These are phyloP conservation scores for Dendroctonus valens DNA, from an alignment of 1,140 invertebrate genomes.

Conservation along the genomic window DNA sequence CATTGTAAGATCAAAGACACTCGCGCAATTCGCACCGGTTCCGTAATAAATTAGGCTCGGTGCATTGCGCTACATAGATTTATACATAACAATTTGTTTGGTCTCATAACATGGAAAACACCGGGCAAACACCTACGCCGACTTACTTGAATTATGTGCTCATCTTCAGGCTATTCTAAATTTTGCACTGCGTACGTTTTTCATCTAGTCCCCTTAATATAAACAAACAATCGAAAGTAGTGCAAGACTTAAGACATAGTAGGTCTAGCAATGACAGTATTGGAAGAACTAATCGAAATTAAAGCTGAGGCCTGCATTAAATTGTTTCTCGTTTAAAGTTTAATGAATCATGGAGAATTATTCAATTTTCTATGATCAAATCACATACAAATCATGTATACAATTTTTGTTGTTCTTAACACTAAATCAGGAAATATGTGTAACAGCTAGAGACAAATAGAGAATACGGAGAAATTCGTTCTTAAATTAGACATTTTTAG, in stretches of 20 bases:
- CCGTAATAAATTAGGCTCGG: slow-evolving; percentile 33
- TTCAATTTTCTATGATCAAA: too few relatives aligned
- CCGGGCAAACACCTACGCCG: slow-evolving; percentile 11
- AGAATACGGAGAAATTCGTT: too few relatives aligned
- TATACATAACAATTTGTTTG: slow-evolving; percentile 37
- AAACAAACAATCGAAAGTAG: slow-evolving; percentile 17
- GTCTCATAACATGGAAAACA: slow-evolving; percentile 12
- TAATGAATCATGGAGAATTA: too few relatives aligned
- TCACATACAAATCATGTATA: too few relatives aligned
- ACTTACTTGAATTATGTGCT: slow-evolving; percentile 18
- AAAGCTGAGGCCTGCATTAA: too few relatives aligned
- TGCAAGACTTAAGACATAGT: neutral
- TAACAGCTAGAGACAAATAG: too few relatives aligned
- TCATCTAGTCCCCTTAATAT: slow-evolving; percentile 19
- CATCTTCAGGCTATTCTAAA: slow-evolving; percentile 22
- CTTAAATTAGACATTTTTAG: too few relatives aligned
- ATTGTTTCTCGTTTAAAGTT: too few relatives aligned
- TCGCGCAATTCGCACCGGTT: slow-evolving; percentile 22
- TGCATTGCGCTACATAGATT: slow-evolving; percentile 34
- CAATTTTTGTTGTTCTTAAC: too few relatives aligned
- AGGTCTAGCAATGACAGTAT: too few relatives aligned
- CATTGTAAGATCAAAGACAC: slow-evolving; percentile 23
- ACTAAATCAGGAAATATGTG: too few relatives aligned
- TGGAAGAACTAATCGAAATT: too few relatives aligned
- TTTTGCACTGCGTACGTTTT: slow-evolving; percentile 12